phyloP scores from a whole-genome alignment of 2,113 vertebrate genomes.

The Plecturocebus donacophilus region DNA sequence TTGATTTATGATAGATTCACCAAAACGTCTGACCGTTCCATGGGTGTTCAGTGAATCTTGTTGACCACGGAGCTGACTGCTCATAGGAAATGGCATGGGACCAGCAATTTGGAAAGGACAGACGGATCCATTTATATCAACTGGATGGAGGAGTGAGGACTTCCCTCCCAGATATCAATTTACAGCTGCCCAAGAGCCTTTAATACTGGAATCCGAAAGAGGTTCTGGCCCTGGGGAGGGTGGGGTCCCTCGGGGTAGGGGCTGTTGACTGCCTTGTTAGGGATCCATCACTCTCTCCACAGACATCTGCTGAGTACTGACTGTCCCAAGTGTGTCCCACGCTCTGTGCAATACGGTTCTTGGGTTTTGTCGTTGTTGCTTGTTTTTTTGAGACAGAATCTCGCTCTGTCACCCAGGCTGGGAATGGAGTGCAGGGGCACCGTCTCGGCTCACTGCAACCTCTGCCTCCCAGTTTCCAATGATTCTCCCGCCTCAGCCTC shows the following conservation, averaged over 20 bases:
- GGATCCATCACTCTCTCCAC: rapidly evolving
- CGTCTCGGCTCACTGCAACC: too few relatives aligned
- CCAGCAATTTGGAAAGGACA: not conserved
- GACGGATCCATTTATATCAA: rapidly evolving
- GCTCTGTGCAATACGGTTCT: not conserved
- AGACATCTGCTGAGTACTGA: not conserved
- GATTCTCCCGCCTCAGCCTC: too few relatives aligned
- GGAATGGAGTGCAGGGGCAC: too few relatives aligned
- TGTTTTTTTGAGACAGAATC: too few relatives aligned
- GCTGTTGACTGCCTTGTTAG: rapidly evolving
- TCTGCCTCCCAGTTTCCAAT: too few relatives aligned
- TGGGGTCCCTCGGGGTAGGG: rapidly evolving
- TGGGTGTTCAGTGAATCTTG: not conserved
- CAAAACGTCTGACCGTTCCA: rapidly evolving
- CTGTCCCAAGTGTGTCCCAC: too few relatives aligned
- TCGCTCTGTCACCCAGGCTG: too few relatives aligned
- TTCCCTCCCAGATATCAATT: rapidly evolving
- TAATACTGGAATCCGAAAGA: too few relatives aligned
- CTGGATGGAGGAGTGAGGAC: not conserved
- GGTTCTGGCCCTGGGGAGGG: not conserved
- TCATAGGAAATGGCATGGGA: rapidly evolving
- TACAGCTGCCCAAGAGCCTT: not conserved
- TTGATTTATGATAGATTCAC: rapidly evolving
- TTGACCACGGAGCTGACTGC: not conserved
- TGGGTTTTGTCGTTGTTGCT: too few relatives aligned